Base-by-base conservation (phyloP, 1,140 invertebrate genomes). In the Sinonovacula constricta region DNA sequence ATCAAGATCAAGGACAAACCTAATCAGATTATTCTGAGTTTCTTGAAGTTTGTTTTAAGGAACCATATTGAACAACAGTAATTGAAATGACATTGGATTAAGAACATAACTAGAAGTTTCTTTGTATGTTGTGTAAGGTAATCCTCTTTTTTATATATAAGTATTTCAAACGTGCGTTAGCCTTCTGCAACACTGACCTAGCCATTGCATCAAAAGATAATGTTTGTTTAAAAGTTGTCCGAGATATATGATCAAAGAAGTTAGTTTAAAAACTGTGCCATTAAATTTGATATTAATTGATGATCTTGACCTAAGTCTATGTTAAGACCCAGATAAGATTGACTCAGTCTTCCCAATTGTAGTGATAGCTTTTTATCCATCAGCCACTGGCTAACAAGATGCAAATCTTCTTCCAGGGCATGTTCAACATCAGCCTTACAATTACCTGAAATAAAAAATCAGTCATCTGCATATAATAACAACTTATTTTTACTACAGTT, bases 381-480 rank as follows among this genome's bases (percentile, higher is more conserved):
- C 2, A 75, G 39, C 62, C 71, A 75, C 22, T 65, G 36, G 24
- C n/a, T n/a, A n/a, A n/a, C n/a, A n/a, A n/a, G n/a, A n/a, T n/a
- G n/a, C n/a, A n/a, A n/a, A n/a, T n/a, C n/a, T n/a, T n/a, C n/a
- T n/a, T n/a, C n/a, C n/a, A n/a, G n/a, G n/a, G n/a, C n/a, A n/a
- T n/a, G n/a, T n/a, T n/a, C n/a, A n/a, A n/a, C n/a, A n/a, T n/a
- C n/a, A n/a, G n/a, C n/a, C n/a, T n/a, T n/a, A 81, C 56, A 30
- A 65, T 56, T 74, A 62, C 71, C 62, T 22, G 79, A 80, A 30
- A 80, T 66, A 26, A 79, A 54, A 18, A 79, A 69, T 15, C 75
- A 74, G 34, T 81, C 80, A 63, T 82, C 75, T 39, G 76, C 70
- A 82, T 82, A 63, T 75, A 36, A 28, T 75, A 68, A 22, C 51